Evolutionary conservation across 23 tunicate species (phyloP).

Genomic region (Trididemnum clinides): DNA sequence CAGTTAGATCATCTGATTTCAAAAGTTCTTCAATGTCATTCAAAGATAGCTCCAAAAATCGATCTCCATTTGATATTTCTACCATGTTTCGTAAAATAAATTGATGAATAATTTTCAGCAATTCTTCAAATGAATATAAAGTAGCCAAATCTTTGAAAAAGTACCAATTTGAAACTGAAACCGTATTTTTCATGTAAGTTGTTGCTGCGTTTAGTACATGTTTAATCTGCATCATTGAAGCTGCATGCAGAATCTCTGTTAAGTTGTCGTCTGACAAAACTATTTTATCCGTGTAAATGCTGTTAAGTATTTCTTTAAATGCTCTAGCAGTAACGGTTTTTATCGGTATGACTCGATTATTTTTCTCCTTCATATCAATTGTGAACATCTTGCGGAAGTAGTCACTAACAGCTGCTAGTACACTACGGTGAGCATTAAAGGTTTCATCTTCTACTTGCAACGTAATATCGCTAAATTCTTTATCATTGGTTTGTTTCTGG

Average conservation of each 20-base stretch:
- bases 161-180: not conserved
- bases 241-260: not conserved
- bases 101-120: not conserved
- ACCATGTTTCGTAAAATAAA: not conserved
- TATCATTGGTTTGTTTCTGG: not conserved
- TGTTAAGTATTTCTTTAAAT: not conserved
- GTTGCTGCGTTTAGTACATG: not conserved
- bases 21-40: not conserved
- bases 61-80: not conserved
- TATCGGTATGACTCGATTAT: not conserved
- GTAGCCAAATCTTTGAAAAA: too few relatives aligned
- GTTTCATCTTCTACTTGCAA: not conserved
- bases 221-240: not conserved
- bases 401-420: constrained; percentile 9
- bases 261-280: not conserved
- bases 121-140: too few relatives aligned
- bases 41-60: not conserved
- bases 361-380: not conserved
- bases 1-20: not conserved
- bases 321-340: not conserved
- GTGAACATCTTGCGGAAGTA: constrained; percentile 18
- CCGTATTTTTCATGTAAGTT: not conserved
- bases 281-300: not conserved
- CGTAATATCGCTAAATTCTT: not conserved
- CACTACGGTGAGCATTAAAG: constrained; percentile 12